phyloP scores from a whole-genome alignment of 2,888 invertebrate species.

The Zygaena filipendulae region DNA sequence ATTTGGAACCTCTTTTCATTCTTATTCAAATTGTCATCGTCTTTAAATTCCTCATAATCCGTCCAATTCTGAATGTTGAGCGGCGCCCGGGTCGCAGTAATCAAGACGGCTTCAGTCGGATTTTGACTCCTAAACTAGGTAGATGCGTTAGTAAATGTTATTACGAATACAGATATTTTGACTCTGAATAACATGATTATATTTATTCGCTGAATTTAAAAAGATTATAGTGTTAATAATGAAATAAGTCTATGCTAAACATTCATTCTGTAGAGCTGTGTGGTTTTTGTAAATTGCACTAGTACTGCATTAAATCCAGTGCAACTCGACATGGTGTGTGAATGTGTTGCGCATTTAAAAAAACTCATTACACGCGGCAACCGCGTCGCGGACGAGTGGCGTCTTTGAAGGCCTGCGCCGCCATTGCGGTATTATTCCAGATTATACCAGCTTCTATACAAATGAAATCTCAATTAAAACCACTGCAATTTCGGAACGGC shows the following conservation, averaged over 20 bases:
- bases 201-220: too few species aligned
- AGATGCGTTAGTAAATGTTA: too few species aligned
- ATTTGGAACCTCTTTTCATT: slow-evolving; percentile 47
- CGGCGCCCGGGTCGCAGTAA: slow-evolving; percentile 51
- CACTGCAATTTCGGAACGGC: slow-evolving; percentile 64
- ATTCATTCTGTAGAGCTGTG: too few species aligned
- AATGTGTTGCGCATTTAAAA: slow-evolving; percentile 62
- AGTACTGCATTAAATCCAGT: slow-evolving; percentile 41
- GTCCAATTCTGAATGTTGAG: slow-evolving; percentile 60
- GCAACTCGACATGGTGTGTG: slow-evolving; percentile 43
- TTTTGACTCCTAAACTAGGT: slow-evolving; percentile 48
- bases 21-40: slow-evolving; percentile 65
- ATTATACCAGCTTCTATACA: slow-evolving; percentile 65
- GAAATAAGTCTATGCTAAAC: too few species aligned
- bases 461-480: slow-evolving; percentile 68
- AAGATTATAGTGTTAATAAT: too few species aligned
- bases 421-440: slow-evolving; percentile 64
- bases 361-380: slow-evolving; percentile 65
- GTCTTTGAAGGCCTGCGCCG: slow-evolving; percentile 62
- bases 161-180: too few species aligned
- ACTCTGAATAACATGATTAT: too few species aligned
- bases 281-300: slow-evolving; percentile 31
- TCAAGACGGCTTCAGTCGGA: slow-evolving; percentile 61
- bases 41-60: slow-evolving; percentile 67
- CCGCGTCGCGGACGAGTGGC: slow-evolving; percentile 58